Conservation (phyloP, 2,797 vertebrate genomes). For the Argya squamiceps region DNA sequence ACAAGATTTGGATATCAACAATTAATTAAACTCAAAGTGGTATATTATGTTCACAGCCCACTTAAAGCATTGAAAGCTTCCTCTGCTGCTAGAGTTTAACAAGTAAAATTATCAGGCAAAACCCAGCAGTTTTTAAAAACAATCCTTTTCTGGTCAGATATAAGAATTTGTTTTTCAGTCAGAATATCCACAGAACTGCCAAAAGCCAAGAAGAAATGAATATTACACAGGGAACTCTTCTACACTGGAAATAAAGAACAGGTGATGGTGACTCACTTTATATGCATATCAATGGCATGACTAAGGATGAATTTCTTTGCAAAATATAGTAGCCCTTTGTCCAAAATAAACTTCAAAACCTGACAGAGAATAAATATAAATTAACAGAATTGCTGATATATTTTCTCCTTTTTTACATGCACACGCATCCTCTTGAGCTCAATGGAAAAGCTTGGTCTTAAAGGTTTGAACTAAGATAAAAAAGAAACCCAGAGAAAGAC, state of each 20-base stretch:
- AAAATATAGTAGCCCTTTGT: constrained; percentile 6
- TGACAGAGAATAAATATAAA: not conserved
- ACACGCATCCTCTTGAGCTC: not conserved
- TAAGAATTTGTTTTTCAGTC: not conserved
- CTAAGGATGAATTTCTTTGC: constrained; percentile 28
- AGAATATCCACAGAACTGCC: not conserved
- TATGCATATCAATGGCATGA: not conserved
- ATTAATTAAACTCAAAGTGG: constrained; percentile 49
- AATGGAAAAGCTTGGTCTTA: not conserved
- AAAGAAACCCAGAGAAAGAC: not conserved
- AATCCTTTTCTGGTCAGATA: not conserved
- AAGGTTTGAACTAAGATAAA: not conserved
- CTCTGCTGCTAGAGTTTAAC: constrained; percentile 2
- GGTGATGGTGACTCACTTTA: constrained; percentile 10
- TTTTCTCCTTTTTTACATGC: not conserved
- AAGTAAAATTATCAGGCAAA: not conserved
- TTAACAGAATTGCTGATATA: not conserved
- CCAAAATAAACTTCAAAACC: not conserved
- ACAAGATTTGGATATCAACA: constrained; percentile 44
- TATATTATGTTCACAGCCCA: constrained; percentile 18
- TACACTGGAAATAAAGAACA: not conserved
- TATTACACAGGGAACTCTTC: not conserved
- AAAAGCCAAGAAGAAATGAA: constrained; percentile 3
- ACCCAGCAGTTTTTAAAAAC: not conserved
- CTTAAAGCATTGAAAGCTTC: constrained; percentile 14